Base-by-base conservation (phyloP, 2,888 invertebrate genomes). In the Celastrina argiolus region DNA sequence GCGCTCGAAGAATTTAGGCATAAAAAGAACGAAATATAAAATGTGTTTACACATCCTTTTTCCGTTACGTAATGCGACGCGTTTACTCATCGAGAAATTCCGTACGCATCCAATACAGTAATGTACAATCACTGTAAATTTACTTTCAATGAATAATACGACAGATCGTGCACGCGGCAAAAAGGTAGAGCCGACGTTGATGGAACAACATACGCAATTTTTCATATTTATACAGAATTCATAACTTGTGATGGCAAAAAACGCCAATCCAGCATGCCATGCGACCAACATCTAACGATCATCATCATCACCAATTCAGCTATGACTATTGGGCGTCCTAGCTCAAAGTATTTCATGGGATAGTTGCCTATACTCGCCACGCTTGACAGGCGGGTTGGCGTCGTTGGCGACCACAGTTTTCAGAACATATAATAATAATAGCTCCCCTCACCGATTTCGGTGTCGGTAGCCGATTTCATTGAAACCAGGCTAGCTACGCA, bases 81-180 rank as follows among this genome's bases (percentile, higher is more conserved):
- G 26, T 51, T 26, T 10, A 26, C 51, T 51, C 51, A 51, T 51
- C 51, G 51, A 51, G 51, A 51, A 51, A 51, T 45, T 51, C 51
- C 51, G 26, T 18, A 26, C 51, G 51, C 51, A 26, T 51, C 51
- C 51, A 51, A 51, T 51, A 51, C 26, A 51, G 51, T 51, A 51
- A 58, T 58, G 58, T 58, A 31, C 58, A 58, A 58, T 58, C n/a
- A 58, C 28, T 16, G 58, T 58, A 28, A 58, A 58, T 31, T 58
- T 28, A 31, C 31, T 31, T 58, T 31, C 58, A 58, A 58, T 58
- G 31, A 31, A 16, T 31, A 31, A 58, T 58, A 58, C 28, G 58
- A 58, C 28, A 58, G 31, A 28, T 31, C 28, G 7, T 14, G 28
- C 31, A 58, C 31, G 28, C n/a, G 7, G 14, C 28, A n/a, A 56